Evolutionary conservation across 2,888 invertebrate genomes (phyloP).

Genomic region (Auanema sp.): DNA sequence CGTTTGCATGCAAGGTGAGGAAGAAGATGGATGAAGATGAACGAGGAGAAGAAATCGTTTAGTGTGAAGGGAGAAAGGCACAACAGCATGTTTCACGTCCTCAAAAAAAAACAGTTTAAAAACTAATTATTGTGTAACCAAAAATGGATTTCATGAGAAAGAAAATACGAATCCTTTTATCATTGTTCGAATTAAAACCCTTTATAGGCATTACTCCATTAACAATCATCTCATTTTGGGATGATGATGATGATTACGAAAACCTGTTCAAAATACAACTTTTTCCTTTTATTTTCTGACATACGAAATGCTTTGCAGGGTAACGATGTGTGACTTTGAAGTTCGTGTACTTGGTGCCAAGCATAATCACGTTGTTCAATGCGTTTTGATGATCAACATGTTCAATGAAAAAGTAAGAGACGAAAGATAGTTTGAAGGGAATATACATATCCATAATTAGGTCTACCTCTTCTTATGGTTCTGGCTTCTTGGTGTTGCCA

Average conservation of each 20-base stretch:
- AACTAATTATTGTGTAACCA: background rate
- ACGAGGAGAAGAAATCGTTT: background rate
- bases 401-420: conserved; percentile 61
- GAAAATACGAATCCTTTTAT: too few relatives aligned
- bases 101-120: background rate
- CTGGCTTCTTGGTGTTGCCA: conserved; percentile 68
- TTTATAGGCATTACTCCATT: background rate
- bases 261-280: background rate
- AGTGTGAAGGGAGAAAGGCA: background rate
- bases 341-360: conserved; percentile 67
- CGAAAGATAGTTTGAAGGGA: conserved; percentile 1
- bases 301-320: conserved; percentile 36
- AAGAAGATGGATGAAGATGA: background rate
- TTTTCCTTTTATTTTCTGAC: background rate
- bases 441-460: conserved; percentile 18
- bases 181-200: too few relatives aligned
- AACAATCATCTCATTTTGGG: background rate
- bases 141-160: background rate
- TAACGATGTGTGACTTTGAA: conserved; percentile 66
- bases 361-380: conserved; percentile 65
- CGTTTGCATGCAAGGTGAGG: background rate
- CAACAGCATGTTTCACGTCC: background rate
- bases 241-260: background rate
- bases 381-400: conserved; percentile 63
- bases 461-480: conserved; percentile 68